Evolutionary conservation across 2,113 vertebrate species (phyloP).

Genomic region (Buteo buteo): DNA sequence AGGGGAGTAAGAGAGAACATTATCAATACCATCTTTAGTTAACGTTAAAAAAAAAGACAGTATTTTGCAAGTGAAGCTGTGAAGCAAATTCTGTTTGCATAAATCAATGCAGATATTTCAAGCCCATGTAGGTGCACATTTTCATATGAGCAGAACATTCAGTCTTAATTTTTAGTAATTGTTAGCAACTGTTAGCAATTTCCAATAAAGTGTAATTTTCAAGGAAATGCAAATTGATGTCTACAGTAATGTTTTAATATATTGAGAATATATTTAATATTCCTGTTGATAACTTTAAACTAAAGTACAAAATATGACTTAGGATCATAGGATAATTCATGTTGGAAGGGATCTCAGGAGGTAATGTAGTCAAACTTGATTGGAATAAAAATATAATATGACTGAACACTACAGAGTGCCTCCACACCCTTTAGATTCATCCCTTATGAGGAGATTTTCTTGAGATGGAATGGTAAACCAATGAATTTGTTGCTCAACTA

Average conservation of each 20-base stretch:
- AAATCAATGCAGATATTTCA: not conserved
- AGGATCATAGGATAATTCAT: not conserved
- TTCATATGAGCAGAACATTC: not conserved
- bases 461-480: not conserved
- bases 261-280: not conserved
- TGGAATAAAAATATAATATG: not conserved
- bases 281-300: not conserved
- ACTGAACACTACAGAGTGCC: not conserved
- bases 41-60: not conserved
- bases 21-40: not conserved
- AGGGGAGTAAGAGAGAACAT: not conserved
- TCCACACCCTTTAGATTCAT: not conserved
- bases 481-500: not conserved
- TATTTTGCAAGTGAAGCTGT: not conserved
- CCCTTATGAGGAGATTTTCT: not conserved
- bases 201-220: not conserved
- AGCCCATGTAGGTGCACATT: not conserved
- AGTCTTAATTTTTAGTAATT: not conserved
- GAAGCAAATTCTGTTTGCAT: not conserved
- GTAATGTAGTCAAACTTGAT: not conserved
- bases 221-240: not conserved
- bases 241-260: not conserved
- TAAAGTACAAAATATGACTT: not conserved
- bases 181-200: not conserved
- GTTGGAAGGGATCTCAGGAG: not conserved